Conservation (phyloP, 2,888 invertebrate genomes). For the Drosophila borborema region DNA sequence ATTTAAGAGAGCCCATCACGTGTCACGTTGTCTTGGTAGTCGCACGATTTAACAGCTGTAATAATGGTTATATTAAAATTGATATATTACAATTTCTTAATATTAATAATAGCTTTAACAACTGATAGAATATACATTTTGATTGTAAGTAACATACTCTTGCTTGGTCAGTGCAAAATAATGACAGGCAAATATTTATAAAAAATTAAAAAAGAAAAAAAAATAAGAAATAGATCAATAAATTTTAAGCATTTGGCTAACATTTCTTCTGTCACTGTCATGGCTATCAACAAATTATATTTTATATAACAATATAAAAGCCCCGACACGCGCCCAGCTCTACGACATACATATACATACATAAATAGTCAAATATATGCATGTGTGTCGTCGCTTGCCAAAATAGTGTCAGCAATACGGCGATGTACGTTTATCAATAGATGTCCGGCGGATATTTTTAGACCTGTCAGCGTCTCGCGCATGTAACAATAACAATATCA, state of each 20-base stretch:
- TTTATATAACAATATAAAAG: neutral
- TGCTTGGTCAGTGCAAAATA: neutral
- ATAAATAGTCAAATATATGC: neutral
- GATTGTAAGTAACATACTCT: neutral
- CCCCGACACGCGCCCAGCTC: neutral
- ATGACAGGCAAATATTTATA: neutral
- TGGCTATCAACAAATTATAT: neutral
- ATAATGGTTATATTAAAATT: neutral
- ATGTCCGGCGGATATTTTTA: constrained; percentile 54
- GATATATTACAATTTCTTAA: neutral
- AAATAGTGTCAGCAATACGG: constrained; percentile 40
- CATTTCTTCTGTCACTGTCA: neutral
- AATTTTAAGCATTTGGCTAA: neutral
- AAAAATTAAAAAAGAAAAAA: neutral
- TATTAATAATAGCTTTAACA: too few relatives aligned
- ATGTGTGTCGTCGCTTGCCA: constrained; percentile 36
- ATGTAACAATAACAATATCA: constrained; percentile 37
- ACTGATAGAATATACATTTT: neutral
- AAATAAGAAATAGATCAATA: neutral
- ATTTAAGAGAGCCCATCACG: neutral
- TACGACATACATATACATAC: neutral
- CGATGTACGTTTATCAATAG: constrained; percentile 53
- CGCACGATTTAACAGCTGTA: neutral
- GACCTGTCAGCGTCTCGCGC: constrained; percentile 44
- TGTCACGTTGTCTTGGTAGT: neutral